Base-by-base conservation (phyloP, 2,113 vertebrate genomes). In the Pseudolaguvia tuberculata region DNA sequence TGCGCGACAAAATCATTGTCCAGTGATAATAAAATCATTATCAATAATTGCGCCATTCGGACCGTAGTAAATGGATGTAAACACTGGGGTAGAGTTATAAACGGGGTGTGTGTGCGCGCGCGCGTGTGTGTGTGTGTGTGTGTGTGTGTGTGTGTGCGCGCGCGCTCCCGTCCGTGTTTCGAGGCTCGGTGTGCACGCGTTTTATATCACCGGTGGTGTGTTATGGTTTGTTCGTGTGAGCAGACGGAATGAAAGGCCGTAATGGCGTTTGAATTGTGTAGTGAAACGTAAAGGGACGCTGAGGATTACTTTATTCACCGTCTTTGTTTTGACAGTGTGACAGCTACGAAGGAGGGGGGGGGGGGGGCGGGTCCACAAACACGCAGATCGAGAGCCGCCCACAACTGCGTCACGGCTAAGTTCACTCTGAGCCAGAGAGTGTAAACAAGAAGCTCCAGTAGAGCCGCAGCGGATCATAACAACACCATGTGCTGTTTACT, bases 301-400 rank as follows among this genome's bases (percentile, higher is more conserved):
- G 29, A 61, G 6, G 17, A 80, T 84, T 80, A 71, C 52, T 74
- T 65, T 57, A 77, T 73, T 76, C 62, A 80, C 75, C 75, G 86
- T 85, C 92, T 93, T 93, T 92, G 91, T 92, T 93, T 92, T 95
- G 93, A 94, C 94, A 93, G 92, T 87, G 87, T 92, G 92, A 93
- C 93, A 94, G 93, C 92, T 91, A 91, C 91, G 86, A 83, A n/a
- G n/a, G n/a, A n/a, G n/a, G n/a, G n/a, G n/a, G n/a, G n/a, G n/a
- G n/a, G n/a, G 80, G 81, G 88, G 92, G 92, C 88, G 92, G 91
- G 85, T 91, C 87, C 87, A 62, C 56, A 8, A 7, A 35, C 20
- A 17, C 86, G 87, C 87, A 88, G 87, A 87, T 84, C 70, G 39
- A 21, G 20, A n/a, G 25, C 42, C 55, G 62, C 71, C 56, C 71